A percentile compares a stretch with the other conserved stretches of the same genome.
phyloP scores from a whole-genome alignment of 2,888 invertebrate genomes.

The Helicoverpa assulta region DNA sequence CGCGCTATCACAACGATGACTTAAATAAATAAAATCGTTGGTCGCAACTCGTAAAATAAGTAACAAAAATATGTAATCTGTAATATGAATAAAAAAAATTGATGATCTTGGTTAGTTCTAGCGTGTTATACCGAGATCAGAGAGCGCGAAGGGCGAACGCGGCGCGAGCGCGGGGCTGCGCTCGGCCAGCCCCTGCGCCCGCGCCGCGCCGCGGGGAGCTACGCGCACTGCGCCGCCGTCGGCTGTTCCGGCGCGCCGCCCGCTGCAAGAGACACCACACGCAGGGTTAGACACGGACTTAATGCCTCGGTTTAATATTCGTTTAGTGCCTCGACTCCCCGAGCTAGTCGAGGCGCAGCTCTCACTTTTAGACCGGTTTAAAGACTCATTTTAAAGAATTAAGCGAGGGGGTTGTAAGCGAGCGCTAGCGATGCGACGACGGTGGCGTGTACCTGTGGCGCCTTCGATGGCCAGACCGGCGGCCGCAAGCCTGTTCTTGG shows the following conservation, averaged over 20 bases:
- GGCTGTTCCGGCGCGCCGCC: conserved; percentile 89
- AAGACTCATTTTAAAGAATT: conserved; percentile 79
- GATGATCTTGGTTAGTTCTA: conserved; percentile 86
- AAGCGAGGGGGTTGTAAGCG: conserved; percentile 84
- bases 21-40: conserved; percentile 79
- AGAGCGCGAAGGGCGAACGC: conserved; percentile 80
- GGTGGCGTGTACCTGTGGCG: conserved; percentile 86
- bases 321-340: conserved; percentile 73
- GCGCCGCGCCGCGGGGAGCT: conserved; percentile 79
- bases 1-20: conserved; percentile 83
- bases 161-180: conserved; percentile 73
- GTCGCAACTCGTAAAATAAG: conserved; percentile 74
- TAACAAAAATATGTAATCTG: conserved; percentile 77
- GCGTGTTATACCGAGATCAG: conserved; percentile 89
- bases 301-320: conserved; percentile 76
- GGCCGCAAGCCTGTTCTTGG: conserved; percentile 94
- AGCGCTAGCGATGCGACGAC: conserved; percentile 83
- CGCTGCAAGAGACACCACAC: conserved; percentile 91
- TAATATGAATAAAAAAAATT: conserved; percentile 82
- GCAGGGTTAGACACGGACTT: conserved; percentile 89
- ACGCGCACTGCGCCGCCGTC: conserved; percentile 90
- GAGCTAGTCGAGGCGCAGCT: conserved; percentile 72
- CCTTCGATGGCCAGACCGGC: conserved; percentile 87
- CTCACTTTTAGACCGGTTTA: conserved; percentile 76
- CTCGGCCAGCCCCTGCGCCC: conserved; percentile 61